These are phyloP conservation scores for Quiscalus mexicanus DNA, from an alignment of 2,113 vertebrate genomes.

Conservation along the genomic window DNA sequence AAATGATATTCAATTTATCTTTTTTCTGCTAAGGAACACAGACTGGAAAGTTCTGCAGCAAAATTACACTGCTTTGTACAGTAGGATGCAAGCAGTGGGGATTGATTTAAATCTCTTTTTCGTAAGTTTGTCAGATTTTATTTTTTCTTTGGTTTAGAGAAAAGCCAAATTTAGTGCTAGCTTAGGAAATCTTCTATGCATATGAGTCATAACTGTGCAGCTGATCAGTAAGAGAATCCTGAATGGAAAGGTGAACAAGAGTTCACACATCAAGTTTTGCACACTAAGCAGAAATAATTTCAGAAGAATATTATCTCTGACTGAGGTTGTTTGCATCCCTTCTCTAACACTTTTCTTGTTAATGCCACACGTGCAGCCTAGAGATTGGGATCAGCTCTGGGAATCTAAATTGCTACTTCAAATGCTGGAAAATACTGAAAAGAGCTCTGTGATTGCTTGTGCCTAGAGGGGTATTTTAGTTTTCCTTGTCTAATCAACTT, in stretches of 20 bases:
- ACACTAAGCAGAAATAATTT: constrained; percentile 15
- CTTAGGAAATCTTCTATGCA: constrained; percentile 3
- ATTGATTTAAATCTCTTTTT: background rate
- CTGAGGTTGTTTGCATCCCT: background rate
- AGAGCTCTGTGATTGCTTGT: constrained; percentile 40
- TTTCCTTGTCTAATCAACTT: constrained; percentile 51
- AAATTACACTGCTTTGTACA: background rate
- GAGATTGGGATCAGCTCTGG: constrained; percentile 28
- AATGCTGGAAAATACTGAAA: constrained; percentile 39
- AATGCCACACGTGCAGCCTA: constrained; percentile 25
- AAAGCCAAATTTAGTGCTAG: background rate
- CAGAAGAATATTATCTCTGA: background rate
- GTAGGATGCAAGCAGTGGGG: background rate
- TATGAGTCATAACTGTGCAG: background rate
- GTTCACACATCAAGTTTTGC: constrained; percentile 14
- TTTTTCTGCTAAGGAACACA: background rate
- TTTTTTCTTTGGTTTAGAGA: background rate
- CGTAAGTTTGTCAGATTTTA: background rate
- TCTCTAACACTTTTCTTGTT: constrained; percentile 8
- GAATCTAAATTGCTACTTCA: constrained; percentile 63
- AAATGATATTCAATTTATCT: background rate
- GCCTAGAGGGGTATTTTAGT: constrained; percentile 20
- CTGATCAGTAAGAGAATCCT: constrained; percentile 9
- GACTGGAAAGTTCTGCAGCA: background rate
- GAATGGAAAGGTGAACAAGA: constrained; percentile 24